These are phyloP conservation scores for Odontamblyopus lacepedii DNA, from an alignment of 2,797 vertebrate species.

Conservation along the genomic window DNA sequence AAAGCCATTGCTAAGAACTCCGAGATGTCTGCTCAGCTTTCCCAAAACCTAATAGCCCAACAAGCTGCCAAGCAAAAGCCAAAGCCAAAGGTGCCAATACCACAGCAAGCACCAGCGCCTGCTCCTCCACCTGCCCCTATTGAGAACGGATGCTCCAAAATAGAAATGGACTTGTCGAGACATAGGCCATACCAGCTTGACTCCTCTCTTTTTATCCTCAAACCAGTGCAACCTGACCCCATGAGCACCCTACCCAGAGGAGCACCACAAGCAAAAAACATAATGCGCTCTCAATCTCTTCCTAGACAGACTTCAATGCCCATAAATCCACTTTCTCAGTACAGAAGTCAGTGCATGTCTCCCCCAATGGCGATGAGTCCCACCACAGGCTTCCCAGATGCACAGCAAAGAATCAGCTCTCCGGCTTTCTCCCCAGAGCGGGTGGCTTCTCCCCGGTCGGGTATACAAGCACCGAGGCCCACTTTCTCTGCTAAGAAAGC, in stretches of 20 bases:
- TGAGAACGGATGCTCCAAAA: conserved; percentile 87
- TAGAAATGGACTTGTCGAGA: conserved; percentile 88
- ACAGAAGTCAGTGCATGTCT: conserved; percentile 71
- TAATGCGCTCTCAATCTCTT: conserved; percentile 63
- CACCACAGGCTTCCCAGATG: conserved; percentile 45
- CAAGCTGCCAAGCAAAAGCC: conserved; percentile 78
- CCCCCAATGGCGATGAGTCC: conserved; percentile 67
- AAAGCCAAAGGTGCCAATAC: conserved; percentile 54
- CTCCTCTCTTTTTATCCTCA: conserved; percentile 90
- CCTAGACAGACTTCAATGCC: conserved; percentile 81
- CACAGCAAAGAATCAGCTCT: conserved; percentile 75
- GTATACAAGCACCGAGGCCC: conserved; percentile 87
- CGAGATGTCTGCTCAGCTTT: conserved; percentile 80
- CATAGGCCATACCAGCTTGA: conserved; percentile 90
- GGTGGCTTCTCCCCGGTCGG: conserved; percentile 80
- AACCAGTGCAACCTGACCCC: conserved; percentile 83
- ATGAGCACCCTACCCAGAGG: conserved; percentile 78
- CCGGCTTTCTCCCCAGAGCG: conserved; percentile 76
- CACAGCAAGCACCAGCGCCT: conserved; percentile 61
- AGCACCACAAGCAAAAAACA: conserved; percentile 81
- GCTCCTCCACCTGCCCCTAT: conserved; percentile 53
- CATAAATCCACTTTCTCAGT: conserved; percentile 69
- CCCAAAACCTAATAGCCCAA: conserved; percentile 77
- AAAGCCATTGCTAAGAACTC: conserved; percentile 84
- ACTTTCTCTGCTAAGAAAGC: conserved; percentile 92